Conservation (phyloP, 2,797 vertebrate genomes). For the Macropodus opercularis region DNA sequence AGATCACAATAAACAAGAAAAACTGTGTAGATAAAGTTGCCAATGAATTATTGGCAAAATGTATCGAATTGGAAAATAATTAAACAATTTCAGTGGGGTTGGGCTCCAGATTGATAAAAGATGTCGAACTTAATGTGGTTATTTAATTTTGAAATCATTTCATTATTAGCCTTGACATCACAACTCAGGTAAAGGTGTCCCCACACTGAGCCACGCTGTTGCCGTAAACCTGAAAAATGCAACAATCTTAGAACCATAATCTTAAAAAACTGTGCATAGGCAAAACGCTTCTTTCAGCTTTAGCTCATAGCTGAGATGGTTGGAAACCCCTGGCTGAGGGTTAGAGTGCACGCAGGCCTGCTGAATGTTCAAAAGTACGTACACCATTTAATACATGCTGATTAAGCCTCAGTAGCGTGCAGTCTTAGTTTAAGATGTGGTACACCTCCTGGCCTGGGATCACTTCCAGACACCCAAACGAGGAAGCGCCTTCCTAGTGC, state of each 20-base stretch:
- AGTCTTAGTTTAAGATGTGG: constrained; percentile 81
- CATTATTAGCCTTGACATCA: constrained; percentile 14
- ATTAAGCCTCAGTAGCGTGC: constrained; percentile 81
- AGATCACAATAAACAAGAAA: not conserved
- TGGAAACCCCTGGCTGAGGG: constrained; percentile 55
- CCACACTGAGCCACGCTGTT: constrained; percentile 6
- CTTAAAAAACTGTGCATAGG: constrained; percentile 43
- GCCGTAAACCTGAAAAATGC: constrained; percentile 38
- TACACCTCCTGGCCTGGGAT: constrained; percentile 78
- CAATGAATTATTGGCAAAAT: too few relatives aligned
- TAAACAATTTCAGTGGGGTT: not conserved
- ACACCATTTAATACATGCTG: constrained; percentile 78
- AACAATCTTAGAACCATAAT: too few relatives aligned
- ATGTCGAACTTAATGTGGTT: not conserved
- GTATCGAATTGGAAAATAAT: too few relatives aligned
- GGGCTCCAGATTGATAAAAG: not conserved
- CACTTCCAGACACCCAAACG: constrained; percentile 79
- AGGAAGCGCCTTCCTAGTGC: constrained; percentile 78
- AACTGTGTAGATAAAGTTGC: too few relatives aligned
- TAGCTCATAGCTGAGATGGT: constrained; percentile 51
- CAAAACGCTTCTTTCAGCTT: constrained; percentile 46
- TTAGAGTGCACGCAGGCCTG: constrained; percentile 66
- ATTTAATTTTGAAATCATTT: not conserved
- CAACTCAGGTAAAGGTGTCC: constrained; percentile 1
- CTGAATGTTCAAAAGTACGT: constrained; percentile 77